phyloP scores from a whole-genome alignment of 2,888 invertebrate genomes.

The Dioctria linearis region DNA sequence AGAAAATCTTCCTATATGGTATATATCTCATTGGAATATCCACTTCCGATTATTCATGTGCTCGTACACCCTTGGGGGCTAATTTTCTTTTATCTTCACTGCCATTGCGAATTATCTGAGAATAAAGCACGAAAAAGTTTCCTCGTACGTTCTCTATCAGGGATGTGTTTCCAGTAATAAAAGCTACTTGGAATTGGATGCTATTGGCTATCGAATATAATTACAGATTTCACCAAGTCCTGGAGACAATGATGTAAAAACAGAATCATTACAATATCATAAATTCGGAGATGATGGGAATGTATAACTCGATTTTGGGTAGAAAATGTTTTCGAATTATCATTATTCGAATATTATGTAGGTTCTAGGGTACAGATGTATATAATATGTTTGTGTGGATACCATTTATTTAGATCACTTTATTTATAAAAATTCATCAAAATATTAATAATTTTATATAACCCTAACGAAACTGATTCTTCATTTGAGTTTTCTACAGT shows the following conservation, averaged over 20 bases:
- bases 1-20: conserved; percentile 49
- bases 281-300: conserved; percentile 40
- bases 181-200: conserved; percentile 2
- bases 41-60: conserved; percentile 62
- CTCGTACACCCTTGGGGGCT: conserved; percentile 60
- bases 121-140: conserved; percentile 50
- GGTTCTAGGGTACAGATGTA: neutral
- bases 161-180: conserved; percentile 35
- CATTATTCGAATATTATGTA: neutral
- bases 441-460: too few species aligned
- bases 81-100: conserved; percentile 62
- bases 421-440: too few species aligned
- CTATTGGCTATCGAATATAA: conserved; percentile 51
- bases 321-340: neutral
- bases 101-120: conserved; percentile 58
- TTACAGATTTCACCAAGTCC: conserved; percentile 44
- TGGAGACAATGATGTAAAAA: conserved; percentile 39
- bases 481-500: too few species aligned
- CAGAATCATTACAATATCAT: conserved; percentile 49
- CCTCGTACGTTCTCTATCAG: conserved; percentile 38
- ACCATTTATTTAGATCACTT: too few species aligned
- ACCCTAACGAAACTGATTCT: too few species aligned
- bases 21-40: conserved; percentile 59
- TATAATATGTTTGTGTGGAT: neutral
- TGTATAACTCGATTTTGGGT: conserved; percentile 29